Conservation (phyloP, 2,113 vertebrate species). For the Poecilia latipinna region DNA sequence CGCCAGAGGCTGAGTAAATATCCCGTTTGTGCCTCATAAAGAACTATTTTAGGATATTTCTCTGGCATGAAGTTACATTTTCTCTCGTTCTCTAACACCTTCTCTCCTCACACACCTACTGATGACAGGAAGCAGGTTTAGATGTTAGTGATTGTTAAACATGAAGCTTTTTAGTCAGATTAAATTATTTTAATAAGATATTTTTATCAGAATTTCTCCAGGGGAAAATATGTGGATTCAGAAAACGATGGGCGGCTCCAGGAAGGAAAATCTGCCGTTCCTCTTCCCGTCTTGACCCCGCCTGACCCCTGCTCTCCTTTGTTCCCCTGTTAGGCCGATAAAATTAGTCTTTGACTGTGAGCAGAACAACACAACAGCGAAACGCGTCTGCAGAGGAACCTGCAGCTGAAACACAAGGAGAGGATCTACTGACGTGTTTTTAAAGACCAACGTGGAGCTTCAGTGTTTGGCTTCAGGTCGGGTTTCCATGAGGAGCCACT, state of each 20-base stretch:
- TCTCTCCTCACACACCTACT: too few relatives aligned
- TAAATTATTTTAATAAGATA: not conserved
- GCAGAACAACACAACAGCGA: conserved; percentile 67
- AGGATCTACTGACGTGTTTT: not conserved
- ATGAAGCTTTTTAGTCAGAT: conserved; percentile 2
- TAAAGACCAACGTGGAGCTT: not conserved
- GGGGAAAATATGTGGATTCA: conserved; percentile 17
- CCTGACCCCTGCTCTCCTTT: not conserved
- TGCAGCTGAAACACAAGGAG: not conserved
- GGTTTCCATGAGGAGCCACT: too few relatives aligned
- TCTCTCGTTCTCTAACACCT: not conserved
- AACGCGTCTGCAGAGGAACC: conserved; percentile 69
- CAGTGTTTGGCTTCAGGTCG: too few relatives aligned
- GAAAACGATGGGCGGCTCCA: conserved; percentile 15
- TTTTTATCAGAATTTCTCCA: not conserved
- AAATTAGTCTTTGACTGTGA: conserved; percentile 66
- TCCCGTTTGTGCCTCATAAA: not conserved
- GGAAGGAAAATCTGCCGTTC: not conserved
- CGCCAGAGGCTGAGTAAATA: not conserved
- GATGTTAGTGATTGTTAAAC: not conserved
- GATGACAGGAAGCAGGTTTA: too few relatives aligned
- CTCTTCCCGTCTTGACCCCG: not conserved
- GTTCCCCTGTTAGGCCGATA: conserved; percentile 51
- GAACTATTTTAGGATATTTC: not conserved
- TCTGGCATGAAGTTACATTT: not conserved